Conservation (phyloP, 2,797 vertebrate species). For the Coccyzus lansbergi region DNA sequence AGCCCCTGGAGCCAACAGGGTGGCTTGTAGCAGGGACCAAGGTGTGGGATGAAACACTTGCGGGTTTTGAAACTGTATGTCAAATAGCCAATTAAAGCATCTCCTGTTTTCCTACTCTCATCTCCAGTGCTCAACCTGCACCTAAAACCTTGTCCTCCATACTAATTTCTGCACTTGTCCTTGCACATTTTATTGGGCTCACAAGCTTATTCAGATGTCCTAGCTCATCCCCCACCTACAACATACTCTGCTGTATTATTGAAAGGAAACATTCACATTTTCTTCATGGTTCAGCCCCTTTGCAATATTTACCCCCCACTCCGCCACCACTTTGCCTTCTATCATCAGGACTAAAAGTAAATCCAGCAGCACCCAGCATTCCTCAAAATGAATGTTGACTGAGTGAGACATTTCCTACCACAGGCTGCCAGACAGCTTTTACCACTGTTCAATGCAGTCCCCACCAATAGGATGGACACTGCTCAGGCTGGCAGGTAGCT, state of each 20-base stretch:
- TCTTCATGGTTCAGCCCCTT: neutral
- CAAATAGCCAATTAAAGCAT: neutral
- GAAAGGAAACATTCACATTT: neutral
- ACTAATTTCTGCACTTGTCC: neutral
- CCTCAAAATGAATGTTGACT: rapidly evolving
- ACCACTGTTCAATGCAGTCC: rapidly evolving
- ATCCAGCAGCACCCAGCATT: neutral
- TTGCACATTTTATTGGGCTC: rapidly evolving
- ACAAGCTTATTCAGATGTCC: neutral
- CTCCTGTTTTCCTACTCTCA: rapidly evolving
- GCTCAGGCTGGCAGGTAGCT: neutral
- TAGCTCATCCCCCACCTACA: neutral
- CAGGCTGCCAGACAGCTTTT: neutral
- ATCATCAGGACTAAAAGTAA: neutral
- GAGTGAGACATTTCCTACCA: neutral
- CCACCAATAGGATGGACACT: neutral
- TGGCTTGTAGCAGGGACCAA: neutral
- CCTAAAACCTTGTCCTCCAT: rapidly evolving
- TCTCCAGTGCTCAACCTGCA: neutral
- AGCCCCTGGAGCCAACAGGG: neutral
- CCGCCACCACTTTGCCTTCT: neutral
- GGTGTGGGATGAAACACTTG: neutral
- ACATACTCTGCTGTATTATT: neutral
- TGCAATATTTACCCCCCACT: neutral
- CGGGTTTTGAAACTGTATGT: neutral